phyloP scores from a whole-genome alignment of 2,113 vertebrate species.

The Gallinago media region DNA sequence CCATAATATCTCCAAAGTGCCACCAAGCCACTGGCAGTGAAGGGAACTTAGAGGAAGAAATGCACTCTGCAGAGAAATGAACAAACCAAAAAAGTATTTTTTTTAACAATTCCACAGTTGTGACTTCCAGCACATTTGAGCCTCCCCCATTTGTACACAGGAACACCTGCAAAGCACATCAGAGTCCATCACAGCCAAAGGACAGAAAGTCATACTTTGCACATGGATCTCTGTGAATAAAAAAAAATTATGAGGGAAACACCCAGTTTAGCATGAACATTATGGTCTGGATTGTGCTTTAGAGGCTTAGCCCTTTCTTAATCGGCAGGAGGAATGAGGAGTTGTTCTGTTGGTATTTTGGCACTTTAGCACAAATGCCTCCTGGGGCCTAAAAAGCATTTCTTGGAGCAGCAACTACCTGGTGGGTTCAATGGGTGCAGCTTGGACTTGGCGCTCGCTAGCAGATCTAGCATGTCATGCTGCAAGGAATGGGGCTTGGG shows the following conservation, averaged over 20 bases:
- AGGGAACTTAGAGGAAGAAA: background rate
- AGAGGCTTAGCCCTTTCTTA: background rate
- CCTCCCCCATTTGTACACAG: background rate
- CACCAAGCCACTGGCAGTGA: background rate
- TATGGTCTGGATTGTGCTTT: background rate
- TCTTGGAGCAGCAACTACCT: background rate
- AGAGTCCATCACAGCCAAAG: background rate
- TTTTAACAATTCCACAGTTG: background rate
- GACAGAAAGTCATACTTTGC: background rate
- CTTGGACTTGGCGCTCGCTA: background rate
- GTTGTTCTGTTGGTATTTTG: constrained; percentile 1
- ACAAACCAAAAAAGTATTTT: background rate
- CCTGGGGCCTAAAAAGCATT: background rate
- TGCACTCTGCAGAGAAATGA: background rate
- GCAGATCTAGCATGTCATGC: background rate
- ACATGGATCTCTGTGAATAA: background rate
- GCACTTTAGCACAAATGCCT: background rate
- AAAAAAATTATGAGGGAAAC: background rate
- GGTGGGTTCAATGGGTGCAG: background rate
- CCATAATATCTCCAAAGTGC: background rate
- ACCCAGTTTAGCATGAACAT: background rate
- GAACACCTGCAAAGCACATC: background rate
- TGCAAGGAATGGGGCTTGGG: background rate
- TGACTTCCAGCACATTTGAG: background rate
- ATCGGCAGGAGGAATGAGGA: background rate